A percentile compares a stretch with the other conserved stretches of the same genome.
These are phyloP conservation scores for Liolophura sinensis DNA, from an alignment of 1,140 invertebrate genomes.

Conservation along the genomic window DNA sequence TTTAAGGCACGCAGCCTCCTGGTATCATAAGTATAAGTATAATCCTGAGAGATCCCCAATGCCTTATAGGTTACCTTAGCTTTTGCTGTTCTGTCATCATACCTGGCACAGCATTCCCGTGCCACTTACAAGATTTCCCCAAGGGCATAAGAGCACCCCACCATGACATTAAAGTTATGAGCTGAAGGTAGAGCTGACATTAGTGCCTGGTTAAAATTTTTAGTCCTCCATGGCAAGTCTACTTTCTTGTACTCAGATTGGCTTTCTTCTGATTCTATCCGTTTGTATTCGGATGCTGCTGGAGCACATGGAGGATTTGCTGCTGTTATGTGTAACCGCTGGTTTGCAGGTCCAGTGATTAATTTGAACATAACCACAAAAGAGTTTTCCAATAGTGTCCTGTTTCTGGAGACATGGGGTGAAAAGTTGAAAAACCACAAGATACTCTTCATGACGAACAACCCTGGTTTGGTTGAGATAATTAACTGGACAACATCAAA, in stretches of 20 bases:
- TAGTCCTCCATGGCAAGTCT: conserved; percentile 16
- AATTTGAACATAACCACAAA: conserved; percentile 6
- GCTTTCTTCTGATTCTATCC: conserved; percentile 4
- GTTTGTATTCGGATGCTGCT: conserved; percentile 13
- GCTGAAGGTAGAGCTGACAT: conserved; percentile 15
- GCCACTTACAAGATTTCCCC: conserved; percentile 17
- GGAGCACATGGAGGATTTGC: neutral
- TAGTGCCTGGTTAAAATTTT: conserved; percentile 12
- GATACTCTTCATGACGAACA: conserved; percentile 16
- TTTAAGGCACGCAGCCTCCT: too few relatives aligned
- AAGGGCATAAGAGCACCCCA: conserved; percentile 4
- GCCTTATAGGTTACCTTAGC: conserved; percentile 15
- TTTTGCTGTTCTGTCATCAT: conserved; percentile 16
- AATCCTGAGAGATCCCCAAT: too few relatives aligned
- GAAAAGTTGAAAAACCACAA: neutral
- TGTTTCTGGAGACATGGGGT: conserved; percentile 4
- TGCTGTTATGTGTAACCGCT: neutral
- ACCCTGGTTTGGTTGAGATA: conserved; percentile 14
- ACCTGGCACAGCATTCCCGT: conserved; percentile 11
- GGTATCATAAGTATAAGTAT: too few relatives aligned
- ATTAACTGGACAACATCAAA: conserved; percentile 17
- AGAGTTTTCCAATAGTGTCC: conserved; percentile 7
- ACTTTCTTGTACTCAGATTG: conserved; percentile 7
- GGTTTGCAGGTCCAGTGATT: conserved; percentile 2
- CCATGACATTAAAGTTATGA: conserved; percentile 8